Evolutionary conservation across 2,797 vertebrate genomes (phyloP), one percentile per base, ranked within the genome.

Genomic region (Crocodylus rhombifer): DNA sequence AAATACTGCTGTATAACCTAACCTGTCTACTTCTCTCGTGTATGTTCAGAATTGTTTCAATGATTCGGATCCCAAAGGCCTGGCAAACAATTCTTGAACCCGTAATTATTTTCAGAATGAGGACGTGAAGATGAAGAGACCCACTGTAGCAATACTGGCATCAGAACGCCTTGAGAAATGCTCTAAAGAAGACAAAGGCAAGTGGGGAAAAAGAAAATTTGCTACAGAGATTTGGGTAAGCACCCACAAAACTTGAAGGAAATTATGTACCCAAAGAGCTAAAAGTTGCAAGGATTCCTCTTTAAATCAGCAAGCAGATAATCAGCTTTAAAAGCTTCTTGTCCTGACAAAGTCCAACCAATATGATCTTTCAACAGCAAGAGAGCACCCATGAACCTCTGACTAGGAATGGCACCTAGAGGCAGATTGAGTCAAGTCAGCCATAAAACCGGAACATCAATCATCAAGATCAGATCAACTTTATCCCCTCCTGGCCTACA

Each of bases 281-380:
- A 36, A 7, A 88, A 93, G 82, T 91, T 84, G 61, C 92, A 51
- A 64, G 14, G 80, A 63, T 88, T 93, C 63, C 88, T 83, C 88
- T 77, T 93, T 89, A 94, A 96, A 94, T 83, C 82, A 95, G 92
- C 86, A 95, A 92, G 26, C 93, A 89, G 88, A 89, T 94, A 96
- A 95, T 95, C 93, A 97, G 78, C 0, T 0, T 95, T 95, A 97
- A 97, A 94, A 96, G 93, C 82, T 94, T 86, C 84, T 90, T 87
- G n/a, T 58, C 90, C 60, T 10, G 14, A 0, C 2, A 56, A 84
- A 81, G 13, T 77, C 87, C n/a, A 61, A 91, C 55, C 91, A 55
- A 93, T 80, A 90, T 67, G 94, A 89, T 86, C 76, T 96, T 87
- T 67, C 82, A 95, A 84, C 82, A 92, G 9, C 73, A 56, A 83